These are phyloP conservation scores for Peromyscus maniculatus DNA, from an alignment of 2,113 vertebrate genomes.

Conservation along the genomic window DNA sequence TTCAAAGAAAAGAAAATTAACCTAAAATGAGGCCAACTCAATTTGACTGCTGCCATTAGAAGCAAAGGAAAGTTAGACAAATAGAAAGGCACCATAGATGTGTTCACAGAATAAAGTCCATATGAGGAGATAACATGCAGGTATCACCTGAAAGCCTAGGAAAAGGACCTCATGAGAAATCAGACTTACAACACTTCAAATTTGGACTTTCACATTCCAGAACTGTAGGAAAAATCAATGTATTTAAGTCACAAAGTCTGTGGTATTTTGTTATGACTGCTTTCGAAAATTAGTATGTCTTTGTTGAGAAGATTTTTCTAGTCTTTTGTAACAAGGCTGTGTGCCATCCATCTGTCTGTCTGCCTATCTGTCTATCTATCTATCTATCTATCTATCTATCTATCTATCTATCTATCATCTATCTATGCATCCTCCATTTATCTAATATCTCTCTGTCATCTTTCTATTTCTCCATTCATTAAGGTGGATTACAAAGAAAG, in stretches of 20 bases:
- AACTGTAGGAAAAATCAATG: background rate
- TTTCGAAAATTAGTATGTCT: background rate
- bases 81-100: no score
- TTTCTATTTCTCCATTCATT: background rate
- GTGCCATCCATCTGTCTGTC: background rate
- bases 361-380: background rate
- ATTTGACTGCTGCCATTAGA: background rate
- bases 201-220: background rate
- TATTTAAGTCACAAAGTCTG: background rate
- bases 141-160: background rate
- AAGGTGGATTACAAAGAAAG: background rate
- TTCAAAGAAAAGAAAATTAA: constrained; percentile 35
- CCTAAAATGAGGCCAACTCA: background rate
- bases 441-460: background rate
- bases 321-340: background rate
- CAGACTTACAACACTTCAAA: background rate
- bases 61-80: background rate
- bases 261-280: background rate
- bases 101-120: background rate
- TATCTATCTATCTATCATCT: background rate
- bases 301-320: background rate
- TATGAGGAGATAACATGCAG: background rate
- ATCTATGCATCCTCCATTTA: background rate
- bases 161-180: background rate
- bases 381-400: background rate